A percentile compares a stretch with the other conserved stretches of the same genome.
Conservation (phyloP, 2,113 vertebrate genomes). For the Neomonachus schauinslandi region DNA sequence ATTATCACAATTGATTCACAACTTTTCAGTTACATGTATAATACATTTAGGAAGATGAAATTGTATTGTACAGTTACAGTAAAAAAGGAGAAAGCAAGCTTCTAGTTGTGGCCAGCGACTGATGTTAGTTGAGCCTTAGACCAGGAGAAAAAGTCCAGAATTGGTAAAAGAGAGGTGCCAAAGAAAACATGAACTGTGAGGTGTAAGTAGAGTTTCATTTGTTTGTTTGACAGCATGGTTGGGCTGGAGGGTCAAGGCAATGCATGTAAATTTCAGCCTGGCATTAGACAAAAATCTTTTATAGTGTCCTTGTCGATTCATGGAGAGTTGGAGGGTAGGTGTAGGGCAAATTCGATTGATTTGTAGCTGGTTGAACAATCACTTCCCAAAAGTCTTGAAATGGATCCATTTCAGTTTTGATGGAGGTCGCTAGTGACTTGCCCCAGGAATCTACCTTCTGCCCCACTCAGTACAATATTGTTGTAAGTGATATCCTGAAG, state of each 20-base stretch:
- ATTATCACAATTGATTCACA: neutral
- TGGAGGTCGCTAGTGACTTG: neutral
- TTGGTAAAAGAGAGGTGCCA: neutral
- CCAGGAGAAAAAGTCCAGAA: neutral
- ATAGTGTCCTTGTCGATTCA: neutral
- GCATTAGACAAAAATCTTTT: neutral
- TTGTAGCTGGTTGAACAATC: neutral
- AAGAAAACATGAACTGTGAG: neutral
- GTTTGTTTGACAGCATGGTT: neutral
- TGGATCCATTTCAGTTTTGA: neutral
- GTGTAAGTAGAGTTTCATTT: neutral
- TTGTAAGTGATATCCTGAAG: neutral
- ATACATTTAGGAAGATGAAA: conserved; percentile 19
- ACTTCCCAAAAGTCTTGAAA: neutral
- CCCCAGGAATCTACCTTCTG: neutral
- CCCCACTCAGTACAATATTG: neutral
- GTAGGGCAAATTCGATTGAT: neutral
- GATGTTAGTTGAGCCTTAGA: neutral
- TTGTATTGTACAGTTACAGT: neutral
- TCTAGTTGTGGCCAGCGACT: neutral
- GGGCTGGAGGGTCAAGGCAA: neutral
- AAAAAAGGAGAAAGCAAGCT: neutral
- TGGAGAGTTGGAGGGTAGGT: neutral
- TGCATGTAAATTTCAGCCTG: neutral
- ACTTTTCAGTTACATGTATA: neutral